These are phyloP conservation scores for Cryptosula pallasiana DNA, from an alignment of 2,888 invertebrate genomes.

Conservation along the genomic window DNA sequence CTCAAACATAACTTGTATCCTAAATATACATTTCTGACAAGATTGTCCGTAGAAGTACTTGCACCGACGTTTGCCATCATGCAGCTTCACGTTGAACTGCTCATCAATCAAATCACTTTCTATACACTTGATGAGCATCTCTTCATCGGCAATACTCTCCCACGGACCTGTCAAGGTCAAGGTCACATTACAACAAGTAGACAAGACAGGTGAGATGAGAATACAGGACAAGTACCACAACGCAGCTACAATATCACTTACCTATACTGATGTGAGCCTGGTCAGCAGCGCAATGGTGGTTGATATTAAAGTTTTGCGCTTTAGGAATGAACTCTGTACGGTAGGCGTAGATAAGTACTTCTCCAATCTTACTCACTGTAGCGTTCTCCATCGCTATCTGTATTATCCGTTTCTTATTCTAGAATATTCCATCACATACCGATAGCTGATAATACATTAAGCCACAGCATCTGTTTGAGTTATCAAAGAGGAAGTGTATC, in stretches of 20 bases:
- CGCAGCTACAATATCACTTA: background rate
- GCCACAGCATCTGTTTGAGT: no score
- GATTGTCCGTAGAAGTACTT: constrained; percentile 47
- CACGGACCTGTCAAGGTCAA: constrained; percentile 37
- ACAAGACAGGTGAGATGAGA: background rate
- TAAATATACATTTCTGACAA: constrained; percentile 43
- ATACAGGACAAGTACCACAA: background rate
- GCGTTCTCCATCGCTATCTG: constrained; percentile 43
- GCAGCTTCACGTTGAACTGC: constrained; percentile 40
- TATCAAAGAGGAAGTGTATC: no score
- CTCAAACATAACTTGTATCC: constrained; percentile 34
- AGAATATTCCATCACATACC: background rate
- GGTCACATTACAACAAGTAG: no score
- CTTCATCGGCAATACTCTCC: constrained; percentile 43
- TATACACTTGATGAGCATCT: constrained; percentile 41
- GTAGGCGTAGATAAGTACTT: constrained; percentile 42
- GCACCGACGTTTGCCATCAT: constrained; percentile 42
- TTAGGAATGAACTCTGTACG: constrained; percentile 40
- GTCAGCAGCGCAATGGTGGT: constrained; percentile 45
- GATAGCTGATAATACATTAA: no score
- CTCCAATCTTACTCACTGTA: constrained; percentile 37
- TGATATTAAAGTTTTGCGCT: constrained; percentile 40
- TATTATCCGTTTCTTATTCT: constrained; percentile 36
- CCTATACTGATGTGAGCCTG: constrained; percentile 42
- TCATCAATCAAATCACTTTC: constrained; percentile 43